phyloP scores from a whole-genome alignment of 2,113 vertebrate species.

The Prunella himalayana region DNA sequence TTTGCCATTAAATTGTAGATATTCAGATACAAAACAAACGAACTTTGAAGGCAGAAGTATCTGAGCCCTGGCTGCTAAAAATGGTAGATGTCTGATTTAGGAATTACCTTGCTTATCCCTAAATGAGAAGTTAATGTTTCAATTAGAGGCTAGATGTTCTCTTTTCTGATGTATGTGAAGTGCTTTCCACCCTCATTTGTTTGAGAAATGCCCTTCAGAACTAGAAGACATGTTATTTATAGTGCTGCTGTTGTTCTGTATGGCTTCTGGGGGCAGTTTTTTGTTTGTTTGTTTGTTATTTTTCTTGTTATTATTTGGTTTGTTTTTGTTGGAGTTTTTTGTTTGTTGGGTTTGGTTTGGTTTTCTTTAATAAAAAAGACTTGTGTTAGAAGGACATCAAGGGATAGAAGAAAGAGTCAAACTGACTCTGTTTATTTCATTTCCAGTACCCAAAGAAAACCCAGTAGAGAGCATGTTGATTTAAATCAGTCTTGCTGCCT shows the following conservation, averaged over 20 bases:
- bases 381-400: background rate
- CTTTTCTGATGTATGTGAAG: background rate
- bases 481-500: background rate
- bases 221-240: background rate
- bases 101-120: background rate
- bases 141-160: background rate
- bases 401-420: background rate
- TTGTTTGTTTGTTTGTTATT: background rate
- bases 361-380: background rate
- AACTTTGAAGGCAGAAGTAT: background rate
- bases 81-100: background rate
- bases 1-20: background rate
- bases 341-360: background rate
- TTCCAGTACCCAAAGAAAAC: background rate
- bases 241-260: background rate
- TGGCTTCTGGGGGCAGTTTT: background rate
- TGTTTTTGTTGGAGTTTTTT: background rate
- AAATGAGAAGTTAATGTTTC: background rate
- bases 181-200: conserved; percentile 4
- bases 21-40: background rate
- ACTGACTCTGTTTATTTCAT: background rate
- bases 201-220: conserved; percentile 30
- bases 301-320: background rate
- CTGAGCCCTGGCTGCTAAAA: background rate
- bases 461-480: background rate